A percentile compares a stretch with the other conserved stretches of the same genome.
Conservation (phyloP, 1,140 invertebrate species). For the Metopolophium dirhodum region DNA sequence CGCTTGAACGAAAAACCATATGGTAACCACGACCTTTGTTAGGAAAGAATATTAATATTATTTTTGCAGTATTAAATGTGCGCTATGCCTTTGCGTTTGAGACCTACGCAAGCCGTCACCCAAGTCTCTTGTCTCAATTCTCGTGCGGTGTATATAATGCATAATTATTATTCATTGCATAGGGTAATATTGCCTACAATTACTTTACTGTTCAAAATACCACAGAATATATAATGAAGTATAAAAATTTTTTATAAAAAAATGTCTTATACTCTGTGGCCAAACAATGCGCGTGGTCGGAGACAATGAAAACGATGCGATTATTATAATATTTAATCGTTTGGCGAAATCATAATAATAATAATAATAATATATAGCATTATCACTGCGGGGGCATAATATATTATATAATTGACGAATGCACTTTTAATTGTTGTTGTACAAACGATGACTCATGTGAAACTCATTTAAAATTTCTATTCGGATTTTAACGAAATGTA, state of each 20-base stretch:
- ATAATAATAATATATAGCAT: too few relatives aligned
- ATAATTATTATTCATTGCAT: neutral
- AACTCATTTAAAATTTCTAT: neutral
- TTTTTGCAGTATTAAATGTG: neutral
- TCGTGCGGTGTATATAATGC: neutral
- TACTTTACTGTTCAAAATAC: neutral
- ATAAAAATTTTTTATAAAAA: too few relatives aligned
- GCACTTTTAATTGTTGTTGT: neutral
- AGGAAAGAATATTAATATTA: constrained; percentile 10
- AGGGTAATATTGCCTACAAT: too few relatives aligned
- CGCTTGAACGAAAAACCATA: neutral
- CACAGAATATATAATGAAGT: too few relatives aligned
- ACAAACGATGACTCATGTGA: neutral
- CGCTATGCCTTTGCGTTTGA: neutral
- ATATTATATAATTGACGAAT: too few relatives aligned
- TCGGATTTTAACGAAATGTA: neutral
- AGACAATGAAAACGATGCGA: neutral
- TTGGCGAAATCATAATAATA: neutral
- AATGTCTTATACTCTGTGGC: too few relatives aligned
- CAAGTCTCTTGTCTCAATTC: neutral
- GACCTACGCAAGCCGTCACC: neutral
- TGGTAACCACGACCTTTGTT: constrained; percentile 10
- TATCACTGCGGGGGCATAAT: too few relatives aligned
- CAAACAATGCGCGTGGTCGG: neutral
- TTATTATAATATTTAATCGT: neutral